Conservation (phyloP, 2,113 vertebrate genomes). For the Sorex fumeus region DNA sequence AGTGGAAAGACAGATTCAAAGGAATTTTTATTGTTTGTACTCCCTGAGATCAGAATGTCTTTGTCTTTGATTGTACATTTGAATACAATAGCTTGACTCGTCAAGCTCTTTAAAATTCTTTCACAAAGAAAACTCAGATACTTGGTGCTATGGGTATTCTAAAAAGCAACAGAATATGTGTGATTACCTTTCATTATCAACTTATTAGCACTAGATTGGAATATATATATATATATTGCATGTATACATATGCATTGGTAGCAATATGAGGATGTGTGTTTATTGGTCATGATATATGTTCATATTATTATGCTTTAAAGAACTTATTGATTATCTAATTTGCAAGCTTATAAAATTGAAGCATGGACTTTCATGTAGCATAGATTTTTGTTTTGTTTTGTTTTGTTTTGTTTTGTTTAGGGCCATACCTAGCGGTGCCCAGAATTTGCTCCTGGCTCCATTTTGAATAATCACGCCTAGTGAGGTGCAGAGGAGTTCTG, state of each 20-base stretch:
- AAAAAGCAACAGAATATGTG: background rate
- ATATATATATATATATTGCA: constrained; percentile 30
- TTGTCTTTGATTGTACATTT: constrained; percentile 67
- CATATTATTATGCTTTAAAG: constrained; percentile 1
- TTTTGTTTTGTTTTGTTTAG: too few species aligned
- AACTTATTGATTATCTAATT: constrained; percentile 13
- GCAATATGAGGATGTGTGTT: background rate
- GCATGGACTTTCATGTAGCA: background rate
- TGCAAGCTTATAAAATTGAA: constrained; percentile 1
- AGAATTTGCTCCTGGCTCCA: too few species aligned
- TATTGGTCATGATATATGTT: constrained; percentile 13
- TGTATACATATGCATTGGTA: constrained; percentile 2
- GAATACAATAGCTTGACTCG: constrained; percentile 67
- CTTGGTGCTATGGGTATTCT: constrained; percentile 38
- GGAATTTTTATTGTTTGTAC: constrained; percentile 61
- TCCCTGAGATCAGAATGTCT: constrained; percentile 52
- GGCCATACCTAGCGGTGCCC: too few species aligned
- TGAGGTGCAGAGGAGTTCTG: too few species aligned
- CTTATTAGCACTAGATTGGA: constrained; percentile 19
- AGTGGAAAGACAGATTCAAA: constrained; percentile 41
- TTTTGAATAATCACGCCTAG: too few species aligned
- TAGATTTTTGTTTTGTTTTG: background rate
- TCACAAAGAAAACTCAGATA: constrained; percentile 52
- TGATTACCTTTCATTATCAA: constrained; percentile 8
- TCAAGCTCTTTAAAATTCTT: constrained; percentile 35